phyloP scores from a whole-genome alignment of 2,888 invertebrate species.

The Drosophila longiperda region DNA sequence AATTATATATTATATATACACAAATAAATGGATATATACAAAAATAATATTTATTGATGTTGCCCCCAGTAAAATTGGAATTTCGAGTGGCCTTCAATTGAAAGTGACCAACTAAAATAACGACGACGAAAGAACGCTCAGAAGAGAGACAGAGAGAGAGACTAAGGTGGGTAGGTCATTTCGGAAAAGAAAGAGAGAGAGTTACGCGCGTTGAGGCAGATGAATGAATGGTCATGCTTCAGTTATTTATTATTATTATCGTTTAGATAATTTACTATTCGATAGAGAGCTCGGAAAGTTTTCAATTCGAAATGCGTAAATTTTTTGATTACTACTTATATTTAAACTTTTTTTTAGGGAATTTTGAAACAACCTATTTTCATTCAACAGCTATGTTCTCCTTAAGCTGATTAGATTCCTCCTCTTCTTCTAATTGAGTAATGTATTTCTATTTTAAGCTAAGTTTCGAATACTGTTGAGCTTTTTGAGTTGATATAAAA shows the following conservation, averaged over 20 bases:
- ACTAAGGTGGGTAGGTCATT: background rate
- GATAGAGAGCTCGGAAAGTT: background rate
- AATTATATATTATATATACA: background rate
- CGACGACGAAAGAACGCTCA: constrained; percentile 1
- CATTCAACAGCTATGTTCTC: background rate
- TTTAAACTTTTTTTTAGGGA: too few species aligned
- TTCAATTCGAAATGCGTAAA: background rate
- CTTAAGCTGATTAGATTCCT: background rate
- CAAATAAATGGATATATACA: background rate
- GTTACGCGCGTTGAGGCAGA: constrained; percentile 25
- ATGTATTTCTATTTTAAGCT: background rate
- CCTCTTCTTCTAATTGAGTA: background rate
- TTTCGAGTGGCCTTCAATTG: constrained; percentile 43
- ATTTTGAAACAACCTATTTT: background rate
- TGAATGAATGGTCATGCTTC: constrained; percentile 55
- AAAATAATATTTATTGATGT: constrained; percentile 5
- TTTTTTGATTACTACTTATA: background rate
- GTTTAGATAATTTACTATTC: constrained; percentile 40
- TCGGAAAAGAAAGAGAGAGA: background rate
- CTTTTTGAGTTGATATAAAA: constrained; percentile 1
- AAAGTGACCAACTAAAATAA: constrained; percentile 32
- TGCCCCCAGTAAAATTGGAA: constrained; percentile 43
- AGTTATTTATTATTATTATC: constrained; percentile 47
- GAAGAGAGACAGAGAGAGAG: background rate
- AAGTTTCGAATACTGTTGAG: constrained; percentile 1